Evolutionary conservation across 2,113 vertebrate species (phyloP).

Genomic region (Platichthys stellatus): DNA sequence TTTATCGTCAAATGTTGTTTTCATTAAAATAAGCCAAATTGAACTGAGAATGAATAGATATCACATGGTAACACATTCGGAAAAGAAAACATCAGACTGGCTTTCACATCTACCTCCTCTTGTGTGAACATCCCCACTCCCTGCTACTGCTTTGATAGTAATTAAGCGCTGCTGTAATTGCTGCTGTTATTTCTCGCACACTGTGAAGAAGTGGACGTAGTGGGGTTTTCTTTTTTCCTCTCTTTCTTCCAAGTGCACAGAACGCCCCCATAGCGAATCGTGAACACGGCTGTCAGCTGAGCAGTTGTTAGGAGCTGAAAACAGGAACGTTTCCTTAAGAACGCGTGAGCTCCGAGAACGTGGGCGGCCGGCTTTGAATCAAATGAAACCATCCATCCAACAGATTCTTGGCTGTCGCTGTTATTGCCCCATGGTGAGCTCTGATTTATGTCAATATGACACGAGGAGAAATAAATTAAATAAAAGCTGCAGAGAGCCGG

Average conservation of each 20-base stretch:
- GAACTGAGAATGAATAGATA: no score
- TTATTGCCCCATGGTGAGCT: neutral
- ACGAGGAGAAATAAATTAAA: neutral
- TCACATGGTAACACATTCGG: no score
- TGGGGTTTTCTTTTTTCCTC: neutral
- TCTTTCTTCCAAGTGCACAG: constrained; percentile 25
- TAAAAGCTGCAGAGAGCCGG: neutral
- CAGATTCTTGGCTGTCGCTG: neutral
- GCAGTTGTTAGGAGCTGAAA: constrained; percentile 3
- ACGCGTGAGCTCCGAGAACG: neutral
- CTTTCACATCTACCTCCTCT: neutral
- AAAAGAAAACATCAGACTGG: no score
- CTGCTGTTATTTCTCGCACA: no score
- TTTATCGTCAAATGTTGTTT: no score
- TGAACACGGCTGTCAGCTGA: constrained; percentile 5
- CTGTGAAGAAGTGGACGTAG: no score
- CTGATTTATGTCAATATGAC: neutral
- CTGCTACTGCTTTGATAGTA: neutral
- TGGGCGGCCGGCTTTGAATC: constrained; percentile 1
- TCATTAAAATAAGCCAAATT: no score
- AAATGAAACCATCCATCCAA: neutral
- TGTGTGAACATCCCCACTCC: neutral
- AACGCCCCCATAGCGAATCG: constrained; percentile 23
- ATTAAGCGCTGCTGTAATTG: no score
- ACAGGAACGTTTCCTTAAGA: neutral